These are phyloP conservation scores for Pelusios castaneus DNA, from an alignment of 2,113 vertebrate genomes.

Conservation along the genomic window DNA sequence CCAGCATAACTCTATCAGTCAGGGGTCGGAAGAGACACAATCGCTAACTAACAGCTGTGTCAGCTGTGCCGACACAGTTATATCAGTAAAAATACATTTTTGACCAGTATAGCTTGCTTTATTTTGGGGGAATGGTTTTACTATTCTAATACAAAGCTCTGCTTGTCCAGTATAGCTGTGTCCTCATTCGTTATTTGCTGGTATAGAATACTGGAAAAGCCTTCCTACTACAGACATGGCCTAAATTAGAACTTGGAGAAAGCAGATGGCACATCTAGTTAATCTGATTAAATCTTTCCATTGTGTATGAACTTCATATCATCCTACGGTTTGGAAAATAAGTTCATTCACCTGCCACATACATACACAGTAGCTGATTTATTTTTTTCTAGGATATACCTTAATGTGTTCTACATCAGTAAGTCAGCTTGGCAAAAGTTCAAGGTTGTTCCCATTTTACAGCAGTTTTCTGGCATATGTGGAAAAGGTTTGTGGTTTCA, in stretches of 20 bases:
- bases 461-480: background rate
- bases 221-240: background rate
- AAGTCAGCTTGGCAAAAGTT: background rate
- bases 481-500: background rate
- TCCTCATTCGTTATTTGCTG: background rate
- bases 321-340: background rate
- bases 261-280: background rate
- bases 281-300: background rate
- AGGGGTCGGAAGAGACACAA: background rate
- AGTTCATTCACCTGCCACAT: background rate
- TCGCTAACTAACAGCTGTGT: background rate
- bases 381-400: background rate
- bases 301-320: background rate
- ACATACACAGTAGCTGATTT: background rate
- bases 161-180: background rate
- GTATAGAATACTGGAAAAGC: background rate
- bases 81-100: background rate
- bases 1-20: background rate
- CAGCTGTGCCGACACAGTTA: background rate
- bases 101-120: background rate
- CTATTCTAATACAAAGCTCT: background rate
- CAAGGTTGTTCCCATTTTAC: background rate
- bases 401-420: accelerated
- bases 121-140: background rate
- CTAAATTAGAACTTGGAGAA: background rate